Base-by-base conservation (phyloP, 2,113 vertebrate genomes). In the Orthonyx spaldingii region DNA sequence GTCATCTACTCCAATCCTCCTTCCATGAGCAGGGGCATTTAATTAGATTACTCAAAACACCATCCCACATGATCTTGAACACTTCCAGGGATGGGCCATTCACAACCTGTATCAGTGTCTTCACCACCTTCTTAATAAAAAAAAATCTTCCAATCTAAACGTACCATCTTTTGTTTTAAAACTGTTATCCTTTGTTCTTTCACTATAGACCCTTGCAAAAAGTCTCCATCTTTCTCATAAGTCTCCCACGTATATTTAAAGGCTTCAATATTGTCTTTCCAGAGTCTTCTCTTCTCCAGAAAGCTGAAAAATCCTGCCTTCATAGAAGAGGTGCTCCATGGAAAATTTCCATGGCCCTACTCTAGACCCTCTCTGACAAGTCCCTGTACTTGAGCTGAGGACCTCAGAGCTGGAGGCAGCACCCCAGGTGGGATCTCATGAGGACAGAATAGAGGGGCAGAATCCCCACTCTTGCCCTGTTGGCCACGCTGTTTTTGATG, bases 181-280 rank as follows among this genome's bases (percentile, higher is more conserved):
- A 55, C 5, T 6, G 1, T n/a, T 20, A 5, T 5, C 5, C 4
- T 1, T 66, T 65, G 1, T 56, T 33, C 17, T 50, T 9, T 12
- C 30, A 33, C 8, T 52, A 30, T 2, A 57, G 24, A 16, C 16
- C 13, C 7, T 42, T 16, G 9, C 41, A 84, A 49, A 65, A 66
- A 47, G 13, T 3, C 9, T 63, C 24, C 4, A 35, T 30, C 22
- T 63, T 74, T 68, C 6, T n/a, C 47, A 30, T 47, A 57, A 79
- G 5, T 3, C 22, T 7, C 4, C 11, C 22, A 19, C 1, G 1
- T 37, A 33, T 33, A 23, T 10, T 12, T 24, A 63, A 63, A 74
- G 9, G 5, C 7, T 78, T 70, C 37, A 35, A 6, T 33, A 35
- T 3, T 9, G 4, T 77, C 7, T 39, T 47, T 13, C 13, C 2